Percentiles rank a stretch among this genome's conserved stretches.
These are phyloP conservation scores for Magallana angulata DNA, from an alignment of 1,140 invertebrate genomes.

Conservation along the genomic window DNA sequence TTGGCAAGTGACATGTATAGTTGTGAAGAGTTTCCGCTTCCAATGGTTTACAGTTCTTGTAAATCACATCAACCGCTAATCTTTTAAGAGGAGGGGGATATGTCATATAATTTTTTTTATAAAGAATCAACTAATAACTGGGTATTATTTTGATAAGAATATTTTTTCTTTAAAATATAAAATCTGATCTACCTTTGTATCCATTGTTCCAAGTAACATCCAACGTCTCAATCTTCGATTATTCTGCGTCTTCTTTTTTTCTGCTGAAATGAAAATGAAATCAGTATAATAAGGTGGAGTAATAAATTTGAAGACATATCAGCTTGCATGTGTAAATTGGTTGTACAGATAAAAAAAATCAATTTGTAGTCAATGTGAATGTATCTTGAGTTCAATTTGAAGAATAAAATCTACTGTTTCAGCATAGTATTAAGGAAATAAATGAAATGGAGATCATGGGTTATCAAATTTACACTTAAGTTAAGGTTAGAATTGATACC, in stretches of 20 bases:
- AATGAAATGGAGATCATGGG: no score
- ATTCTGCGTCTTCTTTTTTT: background rate
- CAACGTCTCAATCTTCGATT: background rate
- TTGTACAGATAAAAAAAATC: background rate
- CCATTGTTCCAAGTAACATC: background rate
- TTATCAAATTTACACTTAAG: no score
- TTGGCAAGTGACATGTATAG: no score
- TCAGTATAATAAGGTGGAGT: background rate
- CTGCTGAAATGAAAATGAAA: background rate
- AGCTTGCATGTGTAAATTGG: background rate
- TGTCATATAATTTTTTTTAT: no score
- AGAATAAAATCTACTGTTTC: background rate
- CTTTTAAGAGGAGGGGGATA: no score
- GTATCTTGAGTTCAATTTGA: constrained; percentile 1
- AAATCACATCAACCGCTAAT: no score
- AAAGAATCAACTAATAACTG: background rate
- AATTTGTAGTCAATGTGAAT: background rate
- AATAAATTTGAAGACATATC: background rate
- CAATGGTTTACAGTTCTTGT: no score
- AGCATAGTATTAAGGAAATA: background rate
- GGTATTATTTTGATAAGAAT: background rate
- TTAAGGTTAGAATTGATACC: no score
- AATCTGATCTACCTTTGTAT: constrained; percentile 6
- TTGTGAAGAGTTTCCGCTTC: no score
- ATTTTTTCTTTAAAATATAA: background rate